Base-by-base conservation (phyloP, 2,888 invertebrate genomes). In the Pseudococcus jackbeardsleyi region DNA sequence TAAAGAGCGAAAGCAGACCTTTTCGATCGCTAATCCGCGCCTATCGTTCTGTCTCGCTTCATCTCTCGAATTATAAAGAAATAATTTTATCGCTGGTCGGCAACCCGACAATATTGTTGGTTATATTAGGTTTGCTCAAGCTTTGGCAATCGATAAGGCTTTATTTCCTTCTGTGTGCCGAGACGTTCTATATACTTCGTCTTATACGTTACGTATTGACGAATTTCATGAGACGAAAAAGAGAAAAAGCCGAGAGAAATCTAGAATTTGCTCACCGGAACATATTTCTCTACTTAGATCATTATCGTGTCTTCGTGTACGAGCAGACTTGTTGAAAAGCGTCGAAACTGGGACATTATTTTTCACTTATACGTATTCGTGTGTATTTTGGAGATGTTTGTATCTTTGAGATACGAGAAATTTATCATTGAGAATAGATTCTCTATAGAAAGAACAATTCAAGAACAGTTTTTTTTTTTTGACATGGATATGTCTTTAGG, bases 221-320 rank as follows among this genome's bases (percentile, higher is more conserved):
- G 46, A 82, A 46, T 33, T 82, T 9, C 6, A 22, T 3, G 8
- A 64, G 9, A 8, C 0, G 64, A 64, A 22, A 64, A 22, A 19
- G 64, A 64, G 22, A 82, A 82, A 22, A 82, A 82, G 9, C 8
- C n/a, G 46, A 42, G 6, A 42, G 42, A 42, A 42, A 42, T 42
- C 3, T 42, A 9, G 79, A 82, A 82, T 46, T 22, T 42, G n/a
- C 33, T 46, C 46, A 82, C 46, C 79, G 79, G 39, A 82, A 82
- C 79, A 82, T 46, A 82, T 82, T 82, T 82, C 79, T 82, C 46
- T 82, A 82, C 79, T 82, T 82, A 82, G 26, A 82, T 82, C 79
- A 82, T 82, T 82, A 82, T 46, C 33, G 42, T 82, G 42, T 82
- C 26, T 17, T 19, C 33, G 46, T 82, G 9, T 46, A 77, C 39